Conservation (phyloP, 2,113 vertebrate species). For the Scartelaos histophorus region DNA sequence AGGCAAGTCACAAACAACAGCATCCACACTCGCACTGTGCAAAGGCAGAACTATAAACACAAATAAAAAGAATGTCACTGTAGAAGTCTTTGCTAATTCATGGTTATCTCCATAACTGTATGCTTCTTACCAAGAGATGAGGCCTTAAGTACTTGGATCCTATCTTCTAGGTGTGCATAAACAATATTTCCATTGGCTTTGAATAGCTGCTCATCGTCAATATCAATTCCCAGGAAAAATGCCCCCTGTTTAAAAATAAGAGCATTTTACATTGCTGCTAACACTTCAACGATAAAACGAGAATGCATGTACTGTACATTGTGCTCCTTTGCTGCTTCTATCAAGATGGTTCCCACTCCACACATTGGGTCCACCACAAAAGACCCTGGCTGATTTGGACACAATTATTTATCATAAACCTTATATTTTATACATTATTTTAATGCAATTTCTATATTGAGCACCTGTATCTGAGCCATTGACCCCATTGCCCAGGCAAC, state of each 20-base stretch:
- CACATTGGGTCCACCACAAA: slow-evolving; percentile 92
- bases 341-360: slow-evolving; percentile 87
- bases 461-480: slow-evolving; percentile 85
- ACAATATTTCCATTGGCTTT: slow-evolving; percentile 81
- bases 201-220: slow-evolving; percentile 81
- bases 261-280: background rate
- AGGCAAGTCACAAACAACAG: slow-evolving; percentile 87
- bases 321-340: slow-evolving; percentile 90
- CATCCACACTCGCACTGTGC: slow-evolving; percentile 78
- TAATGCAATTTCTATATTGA: background rate
- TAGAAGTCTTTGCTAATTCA: background rate
- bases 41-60: slow-evolving; percentile 80
- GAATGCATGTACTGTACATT: slow-evolving; percentile 63
- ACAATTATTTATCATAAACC: background rate
- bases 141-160: slow-evolving; percentile 81
- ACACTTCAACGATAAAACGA: background rate
- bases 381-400: slow-evolving; percentile 73
- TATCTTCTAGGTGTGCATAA: slow-evolving; percentile 74
- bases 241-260: slow-evolving; percentile 68
- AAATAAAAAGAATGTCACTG: slow-evolving; percentile 19
- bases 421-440: background rate
- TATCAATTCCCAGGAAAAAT: slow-evolving; percentile 84
- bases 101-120: background rate
- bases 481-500: slow-evolving; percentile 90
- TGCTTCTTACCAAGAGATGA: slow-evolving; percentile 81